Base-by-base conservation (phyloP, 2,797 vertebrate species). In the Lacerta agilis region DNA sequence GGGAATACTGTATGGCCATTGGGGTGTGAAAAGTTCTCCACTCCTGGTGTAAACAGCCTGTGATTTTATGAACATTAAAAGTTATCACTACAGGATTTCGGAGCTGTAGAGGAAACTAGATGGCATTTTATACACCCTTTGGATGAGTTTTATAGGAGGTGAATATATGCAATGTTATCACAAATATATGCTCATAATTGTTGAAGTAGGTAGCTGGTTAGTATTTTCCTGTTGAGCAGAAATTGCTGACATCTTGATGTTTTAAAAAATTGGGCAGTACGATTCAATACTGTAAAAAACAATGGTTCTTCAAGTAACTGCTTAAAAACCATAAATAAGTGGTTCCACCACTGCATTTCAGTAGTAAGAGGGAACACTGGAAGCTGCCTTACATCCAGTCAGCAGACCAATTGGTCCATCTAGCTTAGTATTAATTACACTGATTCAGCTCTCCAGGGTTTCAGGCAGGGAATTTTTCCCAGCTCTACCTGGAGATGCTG, bases 321-420 rank as follows among this genome's bases (percentile, higher is more conserved):
- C 15, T 72, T 72, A 72, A 33, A 72, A 72, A 15, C 5, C 29
- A n/a, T 71, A n/a, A 71, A 71, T 33, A 33, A 33, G n/a, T 33
- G 69, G 33, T n/a, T 36, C 13, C 69, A 71, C 5, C 15, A 72
- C n/a, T 7, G 69, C 69, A 33, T 33, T n/a, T 72, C 69, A 72
- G 4, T 72, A 72, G n/a, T 72, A 72, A 72, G 11, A 36, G 13
- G n/a, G 33, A 15, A 7, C 29, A n/a, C 33, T 15, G n/a, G 69
- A 18, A 5, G 2, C 69, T n/a, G n/a, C 69, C n/a, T 72, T n/a
- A 1, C 6, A 5, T n/a, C 0, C 5, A 71, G 7, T 17, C 13
- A 72, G 13, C 13, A 72, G 13, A 72, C n/a, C n/a, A 36, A 55
- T n/a, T 64, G 61, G 61, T 64, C 0, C 20, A 64, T 64, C 61